Percentiles rank a stretch among this genome's conserved stretches.
Evolutionary conservation across 2,113 vertebrate genomes (phyloP).

Genomic region (Spea bombifrons): DNA sequence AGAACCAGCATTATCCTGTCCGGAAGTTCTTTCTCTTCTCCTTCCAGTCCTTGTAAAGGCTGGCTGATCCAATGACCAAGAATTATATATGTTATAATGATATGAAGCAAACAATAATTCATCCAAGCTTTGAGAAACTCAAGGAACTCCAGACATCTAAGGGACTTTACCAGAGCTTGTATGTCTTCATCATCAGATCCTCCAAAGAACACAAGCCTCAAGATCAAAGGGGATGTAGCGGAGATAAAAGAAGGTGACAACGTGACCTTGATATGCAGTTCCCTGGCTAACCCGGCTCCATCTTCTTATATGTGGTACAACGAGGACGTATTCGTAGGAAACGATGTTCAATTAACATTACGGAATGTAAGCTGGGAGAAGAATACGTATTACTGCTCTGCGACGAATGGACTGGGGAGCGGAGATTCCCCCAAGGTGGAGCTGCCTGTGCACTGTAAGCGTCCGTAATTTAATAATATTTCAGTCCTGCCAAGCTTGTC

Average conservation of each 20-base stretch:
- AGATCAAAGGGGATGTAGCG: neutral
- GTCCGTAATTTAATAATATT: neutral
- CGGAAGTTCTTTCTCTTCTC: too few relatives aligned
- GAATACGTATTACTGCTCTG: neutral
- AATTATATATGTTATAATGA: too few relatives aligned
- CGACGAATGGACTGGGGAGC: neutral
- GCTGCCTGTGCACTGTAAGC: neutral
- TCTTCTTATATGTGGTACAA: neutral
- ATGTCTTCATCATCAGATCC: neutral
- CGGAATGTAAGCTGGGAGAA: neutral
- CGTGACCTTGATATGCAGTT: neutral
- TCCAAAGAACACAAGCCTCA: neutral
- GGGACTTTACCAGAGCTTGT: too few relatives aligned
- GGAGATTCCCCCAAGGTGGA: neutral
- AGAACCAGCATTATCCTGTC: too few relatives aligned
- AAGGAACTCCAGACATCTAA: too few relatives aligned
- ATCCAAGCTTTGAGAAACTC: too few relatives aligned
- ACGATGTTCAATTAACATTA: neutral
- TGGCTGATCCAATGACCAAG: too few relatives aligned
- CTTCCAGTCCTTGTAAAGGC: too few relatives aligned
- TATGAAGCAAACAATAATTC: too few relatives aligned
- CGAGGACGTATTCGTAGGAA: neutral
- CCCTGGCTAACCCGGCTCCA: neutral
- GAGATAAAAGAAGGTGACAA: neutral
- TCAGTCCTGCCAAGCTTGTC: neutral